Percentiles rank a stretch among this genome's conserved stretches.
Evolutionary conservation across 2,113 vertebrate species (phyloP).

Genomic region (Anhinga anhinga): DNA sequence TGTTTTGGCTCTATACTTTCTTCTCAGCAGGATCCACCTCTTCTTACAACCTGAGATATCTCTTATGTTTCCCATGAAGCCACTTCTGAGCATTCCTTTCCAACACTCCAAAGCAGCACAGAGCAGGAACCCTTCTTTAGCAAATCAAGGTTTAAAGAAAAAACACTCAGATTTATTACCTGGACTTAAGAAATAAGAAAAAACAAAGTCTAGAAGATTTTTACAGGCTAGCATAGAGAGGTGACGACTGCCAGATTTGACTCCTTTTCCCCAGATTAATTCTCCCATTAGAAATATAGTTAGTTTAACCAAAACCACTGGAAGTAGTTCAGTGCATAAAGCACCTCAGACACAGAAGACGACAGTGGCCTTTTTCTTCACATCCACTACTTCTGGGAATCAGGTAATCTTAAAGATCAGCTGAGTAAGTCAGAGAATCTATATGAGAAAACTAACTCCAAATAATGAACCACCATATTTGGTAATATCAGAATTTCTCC

Average conservation of each 20-base stretch:
- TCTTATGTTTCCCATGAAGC: background rate
- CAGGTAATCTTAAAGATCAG: background rate
- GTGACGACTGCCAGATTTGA: background rate
- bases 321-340: background rate
- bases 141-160: background rate
- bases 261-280: background rate
- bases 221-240: background rate
- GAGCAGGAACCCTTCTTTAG: background rate
- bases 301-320: background rate
- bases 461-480: background rate
- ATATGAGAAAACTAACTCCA: background rate
- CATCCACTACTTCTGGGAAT: background rate
- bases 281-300: background rate
- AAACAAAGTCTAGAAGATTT: background rate
- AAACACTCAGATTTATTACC: background rate
- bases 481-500: background rate
- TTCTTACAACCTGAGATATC: background rate
- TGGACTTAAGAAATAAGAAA: background rate
- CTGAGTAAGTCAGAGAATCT: background rate
- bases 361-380: background rate
- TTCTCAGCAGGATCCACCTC: background rate
- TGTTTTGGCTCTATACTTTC: background rate
- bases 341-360: background rate
- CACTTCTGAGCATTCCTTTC: background rate
- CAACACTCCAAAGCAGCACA: background rate